Base-by-base conservation (phyloP, 1,140 invertebrate species). In the Acyrthosiphon pisum region DNA sequence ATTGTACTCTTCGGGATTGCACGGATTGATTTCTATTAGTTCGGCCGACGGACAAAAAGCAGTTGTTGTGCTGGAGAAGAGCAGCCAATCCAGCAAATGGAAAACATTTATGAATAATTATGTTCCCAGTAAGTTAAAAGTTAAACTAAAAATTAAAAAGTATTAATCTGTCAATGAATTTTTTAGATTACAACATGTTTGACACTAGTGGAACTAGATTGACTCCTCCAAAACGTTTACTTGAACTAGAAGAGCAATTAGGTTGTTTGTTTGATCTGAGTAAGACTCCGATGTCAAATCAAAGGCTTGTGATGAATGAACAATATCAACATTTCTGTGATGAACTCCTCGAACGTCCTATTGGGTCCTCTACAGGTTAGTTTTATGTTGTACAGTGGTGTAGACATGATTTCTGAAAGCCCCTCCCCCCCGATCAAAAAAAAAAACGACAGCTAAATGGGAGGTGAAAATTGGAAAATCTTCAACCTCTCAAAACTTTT, bases 21-120 rank as follows among this genome's bases (percentile, higher is more conserved):
- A 30, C 0, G 91, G 91, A 53, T 86, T 93, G 48, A 84, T 93
- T 37, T 50, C 91, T n/a, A 93, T 93, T 86, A 0, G 9, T 3
- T 86, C 91, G 1, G 35, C n/a, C 0, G 18, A 56, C 3, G 35
- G 81, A 41, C 44, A 86, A 37, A 93, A 84, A 41, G 76, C 91
- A 22, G 30, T 86, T 30, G 81, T 93, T n/a, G 2, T 56, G n/a
- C 35, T 93, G 1, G 81, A 86, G 37, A 53, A 93, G 8, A 93
- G 76, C 23, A 22, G 11, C 14, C 81, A n/a, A 22, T 26, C 30
- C 35, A 35, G 22, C 11, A 53, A 84, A 41, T 93, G 91, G 91
- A 86, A 84, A 84, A 41, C 91, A 11, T 93, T 93, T n/a, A 53
- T 93, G 81, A 86, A 93, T 2, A 35, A 37, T 26, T 93, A 93